phyloP scores from a whole-genome alignment of 2,797 vertebrate genomes.

The Sebastes matsubarae region DNA sequence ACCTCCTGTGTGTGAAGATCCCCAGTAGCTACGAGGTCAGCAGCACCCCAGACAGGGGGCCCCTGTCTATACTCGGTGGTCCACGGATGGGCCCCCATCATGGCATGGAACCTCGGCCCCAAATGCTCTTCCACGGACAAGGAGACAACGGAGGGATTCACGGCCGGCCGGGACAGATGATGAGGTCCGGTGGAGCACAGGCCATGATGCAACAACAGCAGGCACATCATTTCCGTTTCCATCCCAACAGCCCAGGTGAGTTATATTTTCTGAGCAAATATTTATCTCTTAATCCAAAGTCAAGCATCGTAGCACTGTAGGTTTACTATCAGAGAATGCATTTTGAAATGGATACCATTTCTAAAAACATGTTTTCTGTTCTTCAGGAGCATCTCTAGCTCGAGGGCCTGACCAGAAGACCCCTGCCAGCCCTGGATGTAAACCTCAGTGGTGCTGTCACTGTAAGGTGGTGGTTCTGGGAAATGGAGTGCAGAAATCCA shows the following conservation, averaged over 20 bases:
- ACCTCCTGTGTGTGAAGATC: conserved; percentile 94
- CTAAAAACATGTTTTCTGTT: background rate
- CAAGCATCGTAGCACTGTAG: background rate
- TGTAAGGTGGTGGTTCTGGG: conserved; percentile 98
- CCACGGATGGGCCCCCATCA: conserved; percentile 71
- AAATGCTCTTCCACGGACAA: conserved; percentile 85
- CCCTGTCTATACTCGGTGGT: conserved; percentile 67
- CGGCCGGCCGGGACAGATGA: conserved; percentile 75
- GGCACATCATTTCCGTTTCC: conserved; percentile 82
- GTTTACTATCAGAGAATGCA: background rate
- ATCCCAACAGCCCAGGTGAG: conserved; percentile 87
- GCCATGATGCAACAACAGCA: conserved; percentile 85
- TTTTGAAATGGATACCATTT: background rate
- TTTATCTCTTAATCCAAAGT: background rate
- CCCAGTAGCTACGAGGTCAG: conserved; percentile 98
- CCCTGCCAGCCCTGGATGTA: conserved; percentile 80
- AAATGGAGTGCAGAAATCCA: conserved; percentile 91
- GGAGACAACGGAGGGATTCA: conserved; percentile 81
- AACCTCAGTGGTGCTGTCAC: conserved; percentile 95
- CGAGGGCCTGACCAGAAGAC: conserved; percentile 81
- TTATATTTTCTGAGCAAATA: background rate
- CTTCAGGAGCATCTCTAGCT: conserved; percentile 79
- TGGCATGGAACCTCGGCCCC: conserved; percentile 84
- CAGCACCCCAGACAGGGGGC: conserved; percentile 86
- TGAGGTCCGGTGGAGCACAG: conserved; percentile 79